phyloP scores from a whole-genome alignment of 2,888 invertebrate genomes.

The Volucella inflata region DNA sequence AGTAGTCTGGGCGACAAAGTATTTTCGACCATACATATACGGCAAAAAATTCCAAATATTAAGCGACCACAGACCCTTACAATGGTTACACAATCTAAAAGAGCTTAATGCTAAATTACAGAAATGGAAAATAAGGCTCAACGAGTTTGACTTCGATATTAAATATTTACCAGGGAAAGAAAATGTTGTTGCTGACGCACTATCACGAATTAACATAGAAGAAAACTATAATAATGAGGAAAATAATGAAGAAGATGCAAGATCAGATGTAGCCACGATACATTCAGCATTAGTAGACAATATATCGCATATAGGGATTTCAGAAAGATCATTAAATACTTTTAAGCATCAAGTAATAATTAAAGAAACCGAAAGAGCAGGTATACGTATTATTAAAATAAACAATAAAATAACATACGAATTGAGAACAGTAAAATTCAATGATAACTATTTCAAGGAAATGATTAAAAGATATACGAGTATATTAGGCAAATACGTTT shows the following conservation, averaged over 20 bases:
- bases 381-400: constrained; percentile 23
- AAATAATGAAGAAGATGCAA: background rate
- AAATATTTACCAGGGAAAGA: constrained; percentile 54
- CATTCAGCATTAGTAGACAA: constrained; percentile 42
- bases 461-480: constrained; percentile 22
- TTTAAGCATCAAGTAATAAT: constrained; percentile 28
- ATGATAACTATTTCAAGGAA: constrained; percentile 3
- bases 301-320: constrained; percentile 18
- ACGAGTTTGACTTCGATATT: constrained; percentile 58
- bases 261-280: constrained; percentile 38
- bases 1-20: constrained; percentile 68
- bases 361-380: constrained; percentile 29
- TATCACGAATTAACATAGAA: constrained; percentile 26
- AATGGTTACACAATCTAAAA: constrained; percentile 49
- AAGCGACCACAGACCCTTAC: constrained; percentile 62
- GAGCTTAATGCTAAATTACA: constrained; percentile 47
- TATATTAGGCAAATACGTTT: constrained; percentile 6
- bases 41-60: constrained; percentile 57
- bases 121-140: constrained; percentile 59
- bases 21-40: constrained; percentile 53
- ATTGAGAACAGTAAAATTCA: constrained; percentile 18
- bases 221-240: constrained; percentile 24
- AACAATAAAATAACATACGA: constrained; percentile 7
- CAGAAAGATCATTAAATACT: constrained; percentile 21
- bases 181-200: constrained; percentile 55